Percentiles rank a stretch among this genome's conserved stretches.
Conservation (phyloP, 2,888 invertebrate genomes). For the Tuta absoluta region DNA sequence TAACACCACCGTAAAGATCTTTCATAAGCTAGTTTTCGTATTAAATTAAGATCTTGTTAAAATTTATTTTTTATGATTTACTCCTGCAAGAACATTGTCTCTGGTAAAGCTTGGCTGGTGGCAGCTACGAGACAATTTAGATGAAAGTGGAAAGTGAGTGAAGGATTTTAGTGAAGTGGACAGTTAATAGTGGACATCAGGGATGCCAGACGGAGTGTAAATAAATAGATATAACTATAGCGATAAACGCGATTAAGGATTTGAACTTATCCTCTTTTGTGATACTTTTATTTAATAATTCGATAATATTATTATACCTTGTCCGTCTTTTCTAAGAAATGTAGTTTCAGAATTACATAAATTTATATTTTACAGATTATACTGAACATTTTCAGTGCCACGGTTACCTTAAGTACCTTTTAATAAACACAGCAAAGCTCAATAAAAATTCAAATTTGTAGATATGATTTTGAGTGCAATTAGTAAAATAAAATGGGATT, state of each 20-base stretch:
- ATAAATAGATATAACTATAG: slow-evolving; percentile 52
- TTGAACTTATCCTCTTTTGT: slow-evolving; percentile 58
- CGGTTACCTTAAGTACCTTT: not conserved
- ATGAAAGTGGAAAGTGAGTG: slow-evolving; percentile 56
- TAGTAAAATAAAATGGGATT: slow-evolving; percentile 12
- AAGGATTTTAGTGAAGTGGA: slow-evolving; percentile 49
- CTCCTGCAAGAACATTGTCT: slow-evolving; percentile 74
- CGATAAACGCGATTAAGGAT: slow-evolving; percentile 71
- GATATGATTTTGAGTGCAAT: slow-evolving; percentile 4
- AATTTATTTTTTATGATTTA: slow-evolving; percentile 29
- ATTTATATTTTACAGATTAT: slow-evolving; percentile 8
- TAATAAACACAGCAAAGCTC: not conserved
- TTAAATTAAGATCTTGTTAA: slow-evolving; percentile 1
- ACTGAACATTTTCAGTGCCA: not conserved
- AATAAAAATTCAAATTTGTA: slow-evolving; percentile 8
- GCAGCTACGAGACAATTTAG: slow-evolving; percentile 47
- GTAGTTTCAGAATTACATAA: slow-evolving; percentile 16
- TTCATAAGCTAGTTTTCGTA: slow-evolving; percentile 11
- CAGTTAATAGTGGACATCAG: slow-evolving; percentile 44
- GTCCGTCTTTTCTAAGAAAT: slow-evolving; percentile 12
- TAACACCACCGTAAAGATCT: not conserved
- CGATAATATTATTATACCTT: not conserved
- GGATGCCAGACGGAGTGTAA: slow-evolving; percentile 56
- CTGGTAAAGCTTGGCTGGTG: slow-evolving; percentile 70
- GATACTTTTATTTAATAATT: slow-evolving; percentile 18